These are phyloP conservation scores for Mus spretus DNA, from an alignment of 2,797 vertebrate species.

Conservation along the genomic window DNA sequence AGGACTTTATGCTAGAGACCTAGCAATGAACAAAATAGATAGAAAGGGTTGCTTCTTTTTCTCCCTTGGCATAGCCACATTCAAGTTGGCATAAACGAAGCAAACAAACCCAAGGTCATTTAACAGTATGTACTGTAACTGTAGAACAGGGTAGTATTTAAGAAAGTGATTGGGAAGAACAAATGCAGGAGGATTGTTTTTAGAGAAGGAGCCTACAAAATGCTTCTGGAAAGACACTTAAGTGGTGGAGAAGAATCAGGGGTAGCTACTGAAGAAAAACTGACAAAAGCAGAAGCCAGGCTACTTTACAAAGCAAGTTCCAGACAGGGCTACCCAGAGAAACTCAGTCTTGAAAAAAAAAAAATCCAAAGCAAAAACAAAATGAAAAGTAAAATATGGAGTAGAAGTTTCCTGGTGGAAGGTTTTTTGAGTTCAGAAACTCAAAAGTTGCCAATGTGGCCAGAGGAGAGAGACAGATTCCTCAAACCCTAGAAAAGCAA, in stretches of 20 bases:
- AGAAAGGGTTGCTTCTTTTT: neutral
- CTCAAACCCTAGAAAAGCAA: neutral
- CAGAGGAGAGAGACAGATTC: neutral
- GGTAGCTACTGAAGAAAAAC: too few species aligned
- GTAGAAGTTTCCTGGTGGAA: neutral
- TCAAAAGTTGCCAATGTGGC: neutral
- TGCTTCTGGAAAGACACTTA: neutral
- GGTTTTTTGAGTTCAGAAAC: neutral
- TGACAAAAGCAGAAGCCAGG: constrained; percentile 15
- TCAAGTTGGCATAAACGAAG: neutral
- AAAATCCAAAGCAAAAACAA: neutral
- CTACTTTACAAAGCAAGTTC: neutral
- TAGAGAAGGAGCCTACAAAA: neutral
- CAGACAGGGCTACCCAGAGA: neutral
- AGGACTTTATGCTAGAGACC: neutral
- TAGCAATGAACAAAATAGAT: neutral
- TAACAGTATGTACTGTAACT: neutral
- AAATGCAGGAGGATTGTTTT: neutral
- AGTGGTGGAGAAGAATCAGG: too few species aligned
- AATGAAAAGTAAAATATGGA: neutral
- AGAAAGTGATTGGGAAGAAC: neutral
- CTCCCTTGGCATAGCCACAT: constrained; percentile 18
- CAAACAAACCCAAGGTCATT: neutral
- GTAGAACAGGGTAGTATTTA: constrained; percentile 26
- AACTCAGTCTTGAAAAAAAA: neutral